A percentile compares a stretch with the other conserved stretches of the same genome.
phyloP scores from a whole-genome alignment of 2,797 vertebrate genomes.

The Urophycis tenuis region DNA sequence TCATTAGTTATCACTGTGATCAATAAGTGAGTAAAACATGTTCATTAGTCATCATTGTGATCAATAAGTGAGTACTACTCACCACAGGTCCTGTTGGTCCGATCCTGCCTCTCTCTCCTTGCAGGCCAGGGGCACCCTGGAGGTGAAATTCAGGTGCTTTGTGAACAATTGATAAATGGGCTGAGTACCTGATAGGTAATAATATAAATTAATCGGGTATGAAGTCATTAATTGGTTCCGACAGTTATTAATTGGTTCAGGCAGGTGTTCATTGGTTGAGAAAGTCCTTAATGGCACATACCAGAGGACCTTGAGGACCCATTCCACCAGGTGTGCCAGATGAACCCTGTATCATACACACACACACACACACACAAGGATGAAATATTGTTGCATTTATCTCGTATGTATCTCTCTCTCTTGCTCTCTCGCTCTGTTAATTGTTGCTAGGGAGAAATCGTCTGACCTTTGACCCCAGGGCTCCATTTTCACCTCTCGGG shows the following conservation, averaged over 20 bases:
- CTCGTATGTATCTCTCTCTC: neutral
- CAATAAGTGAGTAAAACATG: neutral
- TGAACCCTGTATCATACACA: conserved; percentile 67
- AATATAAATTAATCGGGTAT: neutral
- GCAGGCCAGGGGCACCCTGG: conserved; percentile 85
- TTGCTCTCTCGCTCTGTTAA: neutral
- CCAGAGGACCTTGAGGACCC: conserved; percentile 76
- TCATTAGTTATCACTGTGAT: neutral
- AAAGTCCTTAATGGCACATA: conserved; percentile 48
- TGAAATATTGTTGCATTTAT: neutral
- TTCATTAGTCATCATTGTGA: neutral
- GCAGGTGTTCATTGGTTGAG: neutral
- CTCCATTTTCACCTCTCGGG: conserved; percentile 50
- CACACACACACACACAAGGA: neutral
- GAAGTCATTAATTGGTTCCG: neutral
- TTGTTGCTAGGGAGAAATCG: neutral
- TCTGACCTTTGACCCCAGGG: conserved; percentile 52
- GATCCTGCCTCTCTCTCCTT: conserved; percentile 84
- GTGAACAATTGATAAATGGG: neutral
- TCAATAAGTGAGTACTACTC: conserved; percentile 42
- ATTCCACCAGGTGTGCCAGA: conserved; percentile 79
- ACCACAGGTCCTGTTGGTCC: conserved; percentile 82
- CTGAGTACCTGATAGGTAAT: neutral
- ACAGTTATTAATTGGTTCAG: neutral
- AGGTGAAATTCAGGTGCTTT: conserved; percentile 24